Percentiles rank a stretch among this genome's conserved stretches.
phyloP scores from a whole-genome alignment of 1,140 invertebrate species.

The Mesaphorura yosii region DNA sequence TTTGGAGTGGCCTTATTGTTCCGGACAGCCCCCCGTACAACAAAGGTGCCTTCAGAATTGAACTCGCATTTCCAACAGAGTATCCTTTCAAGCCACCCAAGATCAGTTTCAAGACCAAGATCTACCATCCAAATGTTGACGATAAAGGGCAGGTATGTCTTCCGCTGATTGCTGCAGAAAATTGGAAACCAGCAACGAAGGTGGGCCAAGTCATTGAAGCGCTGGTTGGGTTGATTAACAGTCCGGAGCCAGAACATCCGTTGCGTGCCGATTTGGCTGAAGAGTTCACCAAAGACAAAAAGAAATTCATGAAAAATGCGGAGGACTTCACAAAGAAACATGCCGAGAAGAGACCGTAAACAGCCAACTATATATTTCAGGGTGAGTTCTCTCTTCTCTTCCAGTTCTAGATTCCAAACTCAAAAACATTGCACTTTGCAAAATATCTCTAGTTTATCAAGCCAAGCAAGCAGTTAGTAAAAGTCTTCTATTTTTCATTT shows the following conservation, averaged over 20 bases:
- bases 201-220: constrained; percentile 94
- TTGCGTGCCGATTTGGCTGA: constrained; percentile 3
- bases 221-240: constrained; percentile 2
- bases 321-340: constrained; percentile 5
- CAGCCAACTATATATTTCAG: too few species aligned
- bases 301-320: constrained; percentile 5
- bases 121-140: constrained; percentile 99
- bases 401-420: too few species aligned
- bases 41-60: constrained; percentile 97
- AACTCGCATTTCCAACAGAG: constrained; percentile 97
- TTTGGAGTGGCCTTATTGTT: constrained; percentile 7
- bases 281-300: not conserved
- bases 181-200: constrained; percentile 97
- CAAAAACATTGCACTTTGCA: too few species aligned
- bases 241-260: constrained; percentile 5
- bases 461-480: too few species aligned
- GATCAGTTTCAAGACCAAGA: constrained; percentile 97
- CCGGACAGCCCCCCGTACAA: constrained; percentile 94
- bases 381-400: too few species aligned
- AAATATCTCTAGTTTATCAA: too few species aligned
- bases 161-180: constrained; percentile 86
- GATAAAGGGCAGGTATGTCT: constrained; percentile 99
- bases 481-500: too few species aligned
- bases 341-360: constrained; percentile 5
- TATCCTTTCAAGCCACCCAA: constrained; percentile 99